Evolutionary conservation across 2,888 invertebrate genomes (phyloP).

Genomic region (Brachypterus glaber): DNA sequence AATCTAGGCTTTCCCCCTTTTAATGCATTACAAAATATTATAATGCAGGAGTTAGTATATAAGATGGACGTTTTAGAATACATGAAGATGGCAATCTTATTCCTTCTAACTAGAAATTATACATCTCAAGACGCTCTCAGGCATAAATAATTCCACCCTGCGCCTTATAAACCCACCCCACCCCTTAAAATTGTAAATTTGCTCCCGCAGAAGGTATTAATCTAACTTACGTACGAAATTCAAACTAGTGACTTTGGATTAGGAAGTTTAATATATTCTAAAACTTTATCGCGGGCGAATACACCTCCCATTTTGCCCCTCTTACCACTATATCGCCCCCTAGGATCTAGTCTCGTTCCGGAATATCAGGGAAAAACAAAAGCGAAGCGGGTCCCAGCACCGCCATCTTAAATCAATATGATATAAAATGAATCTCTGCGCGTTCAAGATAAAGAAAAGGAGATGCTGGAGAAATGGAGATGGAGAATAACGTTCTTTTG

Average conservation of each 20-base stretch:
- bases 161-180: slow-evolving; percentile 38
- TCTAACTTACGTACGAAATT: slow-evolving; percentile 44
- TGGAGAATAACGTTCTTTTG: too few relatives aligned
- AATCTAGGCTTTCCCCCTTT: too few relatives aligned
- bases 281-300: slow-evolving; percentile 39
- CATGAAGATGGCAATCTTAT: slow-evolving; percentile 36
- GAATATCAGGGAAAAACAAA: too few relatives aligned
- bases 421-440: slow-evolving; percentile 42
- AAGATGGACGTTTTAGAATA: too few relatives aligned
- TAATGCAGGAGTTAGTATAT: too few relatives aligned
- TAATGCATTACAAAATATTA: too few relatives aligned
- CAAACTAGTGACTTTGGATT: slow-evolving; percentile 42
- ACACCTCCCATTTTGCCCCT: slow-evolving; percentile 28
- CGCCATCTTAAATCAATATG: slow-evolving; percentile 43
- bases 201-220: slow-evolving; percentile 44
- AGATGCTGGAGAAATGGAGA: slow-evolving; percentile 16
- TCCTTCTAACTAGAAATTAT: slow-evolving; percentile 38
- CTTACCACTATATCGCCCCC: too few relatives aligned
- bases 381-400: slow-evolving; percentile 16
- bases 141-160: too few relatives aligned
- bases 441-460: slow-evolving; percentile 36
- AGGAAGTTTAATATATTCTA: slow-evolving; percentile 44
- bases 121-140: slow-evolving; percentile 41
- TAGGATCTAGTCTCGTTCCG: too few relatives aligned
- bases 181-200: slow-evolving; percentile 42